Evolutionary conservation across 2,888 invertebrate genomes (phyloP), one percentile per base, ranked within the genome.

Genomic region (Drosophila vallismaia): DNA sequence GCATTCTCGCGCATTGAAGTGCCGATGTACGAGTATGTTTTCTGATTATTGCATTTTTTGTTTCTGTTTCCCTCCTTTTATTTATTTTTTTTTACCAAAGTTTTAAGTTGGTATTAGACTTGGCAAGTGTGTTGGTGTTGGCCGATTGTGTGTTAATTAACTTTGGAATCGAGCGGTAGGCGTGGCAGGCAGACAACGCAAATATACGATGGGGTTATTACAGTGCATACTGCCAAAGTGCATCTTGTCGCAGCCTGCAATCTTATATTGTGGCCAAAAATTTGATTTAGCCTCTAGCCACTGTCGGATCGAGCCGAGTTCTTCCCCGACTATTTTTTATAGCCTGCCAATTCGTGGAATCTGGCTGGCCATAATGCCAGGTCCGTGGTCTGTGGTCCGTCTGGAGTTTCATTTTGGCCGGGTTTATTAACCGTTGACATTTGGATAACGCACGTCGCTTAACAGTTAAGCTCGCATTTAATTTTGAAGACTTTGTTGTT

Each of bases 71-170:
- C 58, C 44, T 46, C 53, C 74, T 76, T 56, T 49, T 68, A 57
- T 75, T 70, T 70, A 10, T 59, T 72, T 69, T 54, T 58, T 55
- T n/a, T n/a, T n/a, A n/a, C n/a, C n/a, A n/a, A n/a, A n/a, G n/a
- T 40, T 14, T 36, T 53, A 48, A 29, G 60, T 29, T 6, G 8
- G 46, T 38, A 44, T 54, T 33, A 54, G 64, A 45, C 49, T 42
- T 58, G 49, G 68, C 59, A 51, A 29, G 42, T 44, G 76, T 71
- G 75, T 74, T 50, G 78, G 38, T 49, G 50, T 45, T 76, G 72
- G 72, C 71, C 46, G 81, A 85, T 85, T 85, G 84, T 85, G 86
- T 85, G 84, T 86, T 85, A 85, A 85, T 85, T 85, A 85, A 84
- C 86, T 84, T 74, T 66, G 74, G 71, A 70, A 74, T 77, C 74